Evolutionary conservation across 1,140 invertebrate species (phyloP).

Genomic region (Ceratina calcarata): DNA sequence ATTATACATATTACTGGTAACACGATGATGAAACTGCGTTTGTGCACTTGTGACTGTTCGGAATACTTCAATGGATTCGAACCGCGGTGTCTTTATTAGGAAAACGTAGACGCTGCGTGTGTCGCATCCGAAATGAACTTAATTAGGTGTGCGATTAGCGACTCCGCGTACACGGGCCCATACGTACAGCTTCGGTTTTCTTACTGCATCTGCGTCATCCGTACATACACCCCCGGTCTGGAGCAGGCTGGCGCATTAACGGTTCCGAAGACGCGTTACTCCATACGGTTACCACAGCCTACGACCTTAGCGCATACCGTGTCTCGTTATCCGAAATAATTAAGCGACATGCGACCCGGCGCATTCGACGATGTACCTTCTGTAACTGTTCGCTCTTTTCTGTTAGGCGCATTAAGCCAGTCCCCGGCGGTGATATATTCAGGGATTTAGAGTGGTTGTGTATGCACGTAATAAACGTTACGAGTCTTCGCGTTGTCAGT

Average conservation of each 20-base stretch:
- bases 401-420: too few species aligned
- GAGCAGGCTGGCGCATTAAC: constrained; percentile 33
- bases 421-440: too few species aligned
- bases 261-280: not conserved
- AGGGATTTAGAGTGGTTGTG: too few species aligned
- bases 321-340: constrained; percentile 20
- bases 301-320: constrained; percentile 6
- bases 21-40: too few species aligned
- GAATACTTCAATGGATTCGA: too few species aligned
- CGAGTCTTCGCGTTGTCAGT: too few species aligned
- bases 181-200: constrained; percentile 13
- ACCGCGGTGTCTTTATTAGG: constrained; percentile 4
- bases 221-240: not conserved
- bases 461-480: too few species aligned
- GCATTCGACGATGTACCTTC: not conserved
- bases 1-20: too few species aligned
- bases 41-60: too few species aligned
- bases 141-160: constrained; percentile 55
- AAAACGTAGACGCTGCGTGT: constrained; percentile 15
- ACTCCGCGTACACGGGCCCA: not conserved
- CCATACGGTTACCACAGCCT: not conserved
- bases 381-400: too few species aligned
- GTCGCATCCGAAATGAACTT: constrained; percentile 50
- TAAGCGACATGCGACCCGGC: not conserved
- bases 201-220: constrained; percentile 19